Evolutionary conservation across 2,113 vertebrate species (phyloP).

Genomic region (Channa argus): DNA sequence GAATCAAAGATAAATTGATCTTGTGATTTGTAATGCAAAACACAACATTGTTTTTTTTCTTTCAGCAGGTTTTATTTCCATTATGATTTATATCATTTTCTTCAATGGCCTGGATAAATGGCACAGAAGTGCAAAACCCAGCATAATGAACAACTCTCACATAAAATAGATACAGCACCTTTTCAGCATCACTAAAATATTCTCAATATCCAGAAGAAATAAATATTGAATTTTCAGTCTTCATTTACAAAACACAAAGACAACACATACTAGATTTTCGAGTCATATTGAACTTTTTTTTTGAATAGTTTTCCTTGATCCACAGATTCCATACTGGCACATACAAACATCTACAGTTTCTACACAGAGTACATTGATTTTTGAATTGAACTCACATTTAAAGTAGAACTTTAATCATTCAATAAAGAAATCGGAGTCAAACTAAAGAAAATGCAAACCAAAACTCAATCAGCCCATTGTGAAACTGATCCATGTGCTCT

Average conservation of each 20-base stretch:
- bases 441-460: slow-evolving; percentile 70
- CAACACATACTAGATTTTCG: slow-evolving; percentile 79
- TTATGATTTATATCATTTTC: slow-evolving; percentile 66
- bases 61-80: slow-evolving; percentile 74
- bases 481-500: slow-evolving; percentile 24
- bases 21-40: slow-evolving; percentile 28
- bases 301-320: slow-evolving; percentile 72
- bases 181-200: slow-evolving; percentile 84
- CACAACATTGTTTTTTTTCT: slow-evolving; percentile 59
- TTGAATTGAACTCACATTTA: slow-evolving; percentile 79
- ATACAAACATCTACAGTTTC: slow-evolving; percentile 93
- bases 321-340: slow-evolving; percentile 85
- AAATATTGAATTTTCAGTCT: slow-evolving; percentile 76
- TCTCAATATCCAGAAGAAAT: slow-evolving; percentile 81
- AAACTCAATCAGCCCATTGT: slow-evolving; percentile 48
- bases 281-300: slow-evolving; percentile 66
- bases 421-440: slow-evolving; percentile 69
- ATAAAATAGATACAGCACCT: slow-evolving; percentile 84
- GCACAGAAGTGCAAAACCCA: slow-evolving; percentile 70
- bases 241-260: slow-evolving; percentile 87
- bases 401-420: slow-evolving; percentile 64
- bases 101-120: slow-evolving; percentile 70
- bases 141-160: slow-evolving; percentile 76
- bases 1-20: background rate
- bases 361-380: slow-evolving; percentile 89